Conservation (phyloP, 1,140 invertebrate genomes). For the Octopus bimaculoides region DNA sequence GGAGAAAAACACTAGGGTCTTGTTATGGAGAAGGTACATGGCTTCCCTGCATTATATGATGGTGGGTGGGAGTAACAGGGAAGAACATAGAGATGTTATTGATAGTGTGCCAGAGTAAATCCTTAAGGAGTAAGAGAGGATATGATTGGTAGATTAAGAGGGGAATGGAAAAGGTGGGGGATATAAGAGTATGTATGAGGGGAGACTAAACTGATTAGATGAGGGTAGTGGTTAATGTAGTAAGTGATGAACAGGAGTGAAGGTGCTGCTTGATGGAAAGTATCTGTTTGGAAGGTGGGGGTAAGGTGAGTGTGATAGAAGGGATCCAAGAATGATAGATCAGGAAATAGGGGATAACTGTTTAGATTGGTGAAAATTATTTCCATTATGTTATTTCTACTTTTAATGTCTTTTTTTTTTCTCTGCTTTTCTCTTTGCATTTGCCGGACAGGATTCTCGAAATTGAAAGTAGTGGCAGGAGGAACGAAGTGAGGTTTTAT, state of each 20-base stretch:
- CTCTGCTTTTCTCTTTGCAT: constrained; percentile 18
- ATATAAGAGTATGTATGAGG: too few species aligned
- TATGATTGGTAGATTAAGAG: too few species aligned
- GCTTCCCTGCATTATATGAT: too few species aligned
- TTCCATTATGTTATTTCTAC: neutral
- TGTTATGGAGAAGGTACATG: too few species aligned
- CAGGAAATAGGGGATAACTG: neutral
- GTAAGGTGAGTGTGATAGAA: neutral
- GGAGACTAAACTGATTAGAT: too few species aligned
- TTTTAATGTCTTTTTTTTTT: neutral
- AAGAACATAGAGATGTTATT: too few species aligned
- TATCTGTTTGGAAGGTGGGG: neutral
- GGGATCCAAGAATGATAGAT: neutral
- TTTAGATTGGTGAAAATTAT: neutral
- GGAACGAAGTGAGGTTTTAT: constrained; percentile 70
- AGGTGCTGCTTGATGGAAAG: constrained; percentile 12
- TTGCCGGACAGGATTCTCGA: constrained; percentile 73
- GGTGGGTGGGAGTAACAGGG: too few species aligned
- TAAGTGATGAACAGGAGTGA: neutral
- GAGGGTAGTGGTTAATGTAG: too few species aligned
- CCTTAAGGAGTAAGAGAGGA: too few species aligned
- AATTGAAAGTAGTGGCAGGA: constrained; percentile 83
- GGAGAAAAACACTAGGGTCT: too few species aligned
- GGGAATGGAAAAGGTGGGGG: too few species aligned
- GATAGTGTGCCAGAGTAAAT: too few species aligned